These are phyloP conservation scores for Cantharis nigra DNA, from an alignment of 2,888 invertebrate species.

Conservation along the genomic window DNA sequence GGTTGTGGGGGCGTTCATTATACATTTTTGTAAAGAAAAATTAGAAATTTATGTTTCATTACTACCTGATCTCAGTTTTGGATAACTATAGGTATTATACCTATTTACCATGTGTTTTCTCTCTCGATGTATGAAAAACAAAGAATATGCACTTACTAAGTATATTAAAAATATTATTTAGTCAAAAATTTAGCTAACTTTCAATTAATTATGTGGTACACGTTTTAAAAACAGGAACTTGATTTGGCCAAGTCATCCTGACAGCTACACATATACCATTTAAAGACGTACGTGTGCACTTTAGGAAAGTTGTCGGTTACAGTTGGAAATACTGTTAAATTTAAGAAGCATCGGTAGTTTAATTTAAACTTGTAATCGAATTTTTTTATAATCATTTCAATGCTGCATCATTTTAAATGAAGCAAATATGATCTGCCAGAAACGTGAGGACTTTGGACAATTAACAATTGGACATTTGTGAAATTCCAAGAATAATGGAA, in stretches of 20 bases:
- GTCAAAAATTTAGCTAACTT: not conserved
- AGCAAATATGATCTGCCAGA: not conserved
- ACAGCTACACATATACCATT: not conserved
- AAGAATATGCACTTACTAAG: too few species aligned
- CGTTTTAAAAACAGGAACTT: not conserved
- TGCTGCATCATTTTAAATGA: not conserved
- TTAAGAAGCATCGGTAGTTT: not conserved
- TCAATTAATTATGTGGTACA: slow-evolving; percentile 11
- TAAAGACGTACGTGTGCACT: not conserved
- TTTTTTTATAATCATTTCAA: not conserved
- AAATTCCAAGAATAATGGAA: not conserved
- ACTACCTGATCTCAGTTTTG: too few species aligned
- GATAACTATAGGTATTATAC: too few species aligned
- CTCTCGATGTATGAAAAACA: not conserved
- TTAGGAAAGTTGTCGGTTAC: not conserved
- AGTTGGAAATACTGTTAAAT: not conserved
- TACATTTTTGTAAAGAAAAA: too few species aligned
- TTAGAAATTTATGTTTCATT: too few species aligned
- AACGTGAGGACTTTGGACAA: not conserved
- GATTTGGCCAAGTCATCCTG: slow-evolving; percentile 9
- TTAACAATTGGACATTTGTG: not conserved
- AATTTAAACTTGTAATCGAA: not conserved
- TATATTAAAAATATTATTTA: not conserved
- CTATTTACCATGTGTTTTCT: not conserved
- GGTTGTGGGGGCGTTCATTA: too few species aligned